Conservation (phyloP, 2,888 invertebrate species). For the Pediacus dermestoides region DNA sequence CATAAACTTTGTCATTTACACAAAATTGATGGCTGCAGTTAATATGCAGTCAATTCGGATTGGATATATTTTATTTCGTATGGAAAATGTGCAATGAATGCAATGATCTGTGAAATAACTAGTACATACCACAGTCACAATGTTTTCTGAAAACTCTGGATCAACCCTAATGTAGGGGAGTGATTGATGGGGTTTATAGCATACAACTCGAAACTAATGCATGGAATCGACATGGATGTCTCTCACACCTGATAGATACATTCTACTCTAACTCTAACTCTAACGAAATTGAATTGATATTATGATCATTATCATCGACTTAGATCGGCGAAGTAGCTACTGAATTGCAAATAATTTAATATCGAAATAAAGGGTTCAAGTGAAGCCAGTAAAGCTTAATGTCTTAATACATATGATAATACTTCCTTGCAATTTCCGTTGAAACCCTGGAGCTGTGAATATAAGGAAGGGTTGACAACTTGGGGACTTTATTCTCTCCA, state of each 20-base stretch:
- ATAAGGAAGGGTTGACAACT: constrained; percentile 33
- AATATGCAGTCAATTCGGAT: constrained; percentile 1
- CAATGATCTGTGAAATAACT: constrained; percentile 11
- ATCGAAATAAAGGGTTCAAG: too few relatives aligned
- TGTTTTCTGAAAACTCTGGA: neutral
- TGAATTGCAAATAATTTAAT: constrained; percentile 40
- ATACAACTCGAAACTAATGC: constrained; percentile 1
- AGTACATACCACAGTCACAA: constrained; percentile 9
- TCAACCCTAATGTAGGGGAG: constrained; percentile 3
- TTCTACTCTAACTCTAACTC: too few relatives aligned
- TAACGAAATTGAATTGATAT: too few relatives aligned
- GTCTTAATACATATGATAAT: constrained; percentile 48
- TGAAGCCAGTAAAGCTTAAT: constrained; percentile 32
- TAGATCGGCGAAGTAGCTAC: too few relatives aligned
- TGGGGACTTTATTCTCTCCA: too few relatives aligned
- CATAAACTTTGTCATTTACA: constrained; percentile 1
- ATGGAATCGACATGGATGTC: too few relatives aligned
- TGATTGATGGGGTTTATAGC: constrained; percentile 1
- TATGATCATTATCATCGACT: too few relatives aligned
- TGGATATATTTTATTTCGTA: constrained; percentile 9
- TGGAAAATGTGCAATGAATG: constrained; percentile 3
- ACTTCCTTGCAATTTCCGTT: constrained; percentile 49
- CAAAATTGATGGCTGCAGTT: constrained; percentile 1
- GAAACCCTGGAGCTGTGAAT: constrained; percentile 28
- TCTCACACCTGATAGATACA: too few relatives aligned